These are phyloP conservation scores for Autographa pulchrina DNA, from an alignment of 2,888 invertebrate species.

Conservation along the genomic window DNA sequence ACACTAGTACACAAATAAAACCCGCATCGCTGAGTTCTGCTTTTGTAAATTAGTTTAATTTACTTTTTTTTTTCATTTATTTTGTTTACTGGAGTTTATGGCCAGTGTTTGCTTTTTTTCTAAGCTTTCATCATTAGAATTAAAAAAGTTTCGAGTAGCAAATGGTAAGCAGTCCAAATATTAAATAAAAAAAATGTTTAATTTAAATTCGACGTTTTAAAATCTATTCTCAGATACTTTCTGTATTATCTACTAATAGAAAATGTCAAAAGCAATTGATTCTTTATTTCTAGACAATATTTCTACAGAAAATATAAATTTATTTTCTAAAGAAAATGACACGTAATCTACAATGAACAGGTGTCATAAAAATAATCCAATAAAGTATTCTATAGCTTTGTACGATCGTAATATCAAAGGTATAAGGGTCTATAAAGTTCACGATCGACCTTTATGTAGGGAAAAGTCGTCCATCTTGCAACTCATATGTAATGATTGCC, in stretches of 20 bases:
- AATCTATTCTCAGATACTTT: background rate
- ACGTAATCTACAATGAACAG: background rate
- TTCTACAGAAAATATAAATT: too few species aligned
- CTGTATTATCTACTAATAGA: background rate
- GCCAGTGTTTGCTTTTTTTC: background rate
- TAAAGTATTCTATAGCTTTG: background rate
- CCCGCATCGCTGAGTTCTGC: background rate
- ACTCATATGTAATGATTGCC: conserved; percentile 27
- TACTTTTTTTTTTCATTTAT: background rate
- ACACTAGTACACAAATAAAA: background rate
- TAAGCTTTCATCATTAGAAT: too few species aligned
- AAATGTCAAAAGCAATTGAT: background rate
- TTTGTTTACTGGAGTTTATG: too few species aligned
- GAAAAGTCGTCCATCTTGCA: conserved; percentile 30
- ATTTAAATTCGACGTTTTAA: too few species aligned
- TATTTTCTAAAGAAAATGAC: background rate
- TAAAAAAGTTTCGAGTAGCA: too few species aligned
- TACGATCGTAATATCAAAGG: conserved; percentile 13
- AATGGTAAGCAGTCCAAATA: too few species aligned
- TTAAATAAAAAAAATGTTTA: too few species aligned
- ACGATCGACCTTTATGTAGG: conserved; percentile 1
- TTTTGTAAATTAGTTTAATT: background rate
- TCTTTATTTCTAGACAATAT: background rate
- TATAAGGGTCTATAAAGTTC: conserved; percentile 34
- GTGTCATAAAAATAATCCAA: conserved; percentile 10